Base-by-base conservation (phyloP, 1,140 invertebrate species). In the Limonius californicus region DNA sequence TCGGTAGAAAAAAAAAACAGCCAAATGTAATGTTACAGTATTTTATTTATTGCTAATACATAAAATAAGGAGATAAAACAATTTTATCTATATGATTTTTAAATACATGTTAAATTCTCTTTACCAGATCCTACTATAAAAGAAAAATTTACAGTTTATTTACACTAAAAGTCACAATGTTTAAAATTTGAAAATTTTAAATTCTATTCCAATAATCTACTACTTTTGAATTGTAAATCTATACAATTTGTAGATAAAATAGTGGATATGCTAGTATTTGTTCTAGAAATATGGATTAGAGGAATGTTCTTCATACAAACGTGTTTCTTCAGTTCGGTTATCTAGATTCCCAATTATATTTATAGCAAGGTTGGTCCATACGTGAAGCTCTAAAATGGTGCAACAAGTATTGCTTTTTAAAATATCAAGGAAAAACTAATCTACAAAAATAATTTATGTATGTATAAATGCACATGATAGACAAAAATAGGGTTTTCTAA, bases 1-100 rank as follows among this genome's bases (percentile, higher is more conserved):
- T n/a, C n/a, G n/a, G n/a, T n/a, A n/a, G n/a, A n/a, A n/a, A n/a
- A n/a, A n/a, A n/a, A n/a, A n/a, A n/a, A n/a, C n/a, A n/a, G n/a
- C n/a, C n/a, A n/a, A n/a, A n/a, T n/a, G n/a, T n/a, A n/a, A 45
- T 45, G 42, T 45, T 45, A 45, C 45, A 50, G 14, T 50, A 19
- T 50, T 50, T 50, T 50, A n/a, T n/a, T n/a, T n/a, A 50, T 50
- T 50, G 45, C 45, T 50, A 50, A 50, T 50, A 50, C 45, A 50
- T 50, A 50, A 50, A 50, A 50, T 50, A 50, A 50, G 16, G n/a
- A 45, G 43, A 50, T 50, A 50, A 50, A 50, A 50, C 45, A 50
- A 19, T 50, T 50, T 50, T 50, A 21, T 50, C 16, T 8, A 16
- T 50, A 18, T 12, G 2, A 11, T 39, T 39, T 39, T 50, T 18